These are phyloP conservation scores for Unio pictorum DNA, from an alignment of 2,888 invertebrate genomes.

Conservation along the genomic window DNA sequence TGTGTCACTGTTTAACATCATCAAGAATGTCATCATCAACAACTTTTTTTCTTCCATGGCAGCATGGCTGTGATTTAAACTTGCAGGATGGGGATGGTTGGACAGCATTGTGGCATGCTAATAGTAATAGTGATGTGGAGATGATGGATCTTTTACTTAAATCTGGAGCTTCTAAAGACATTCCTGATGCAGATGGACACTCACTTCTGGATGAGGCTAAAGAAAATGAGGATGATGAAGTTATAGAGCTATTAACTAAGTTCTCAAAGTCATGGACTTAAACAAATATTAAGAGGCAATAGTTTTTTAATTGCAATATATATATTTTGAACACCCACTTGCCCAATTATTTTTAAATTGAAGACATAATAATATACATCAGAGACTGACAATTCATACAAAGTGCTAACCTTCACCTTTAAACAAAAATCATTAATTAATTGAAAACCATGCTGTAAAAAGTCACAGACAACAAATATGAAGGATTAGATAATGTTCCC, in stretches of 20 bases:
- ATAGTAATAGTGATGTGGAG: conserved; percentile 55
- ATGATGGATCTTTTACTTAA: conserved; percentile 52
- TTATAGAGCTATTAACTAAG: conserved; percentile 48
- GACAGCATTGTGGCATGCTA: conserved; percentile 62
- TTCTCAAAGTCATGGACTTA: conserved; percentile 42
- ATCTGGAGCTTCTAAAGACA: conserved; percentile 51
- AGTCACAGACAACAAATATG: too few relatives aligned
- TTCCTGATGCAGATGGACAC: conserved; percentile 49
- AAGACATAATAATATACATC: too few relatives aligned
- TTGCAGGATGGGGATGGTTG: conserved; percentile 49
- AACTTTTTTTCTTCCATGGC: conserved; percentile 5
- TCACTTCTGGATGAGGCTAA: conserved; percentile 53
- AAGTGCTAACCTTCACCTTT: too few relatives aligned
- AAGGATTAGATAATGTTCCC: too few relatives aligned
- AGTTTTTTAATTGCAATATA: too few relatives aligned
- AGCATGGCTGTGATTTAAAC: conserved; percentile 53
- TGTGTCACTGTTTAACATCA: too few relatives aligned
- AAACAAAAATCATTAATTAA: too few relatives aligned
- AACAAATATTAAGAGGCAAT: not conserved
- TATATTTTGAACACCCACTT: too few relatives aligned
- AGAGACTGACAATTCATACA: too few relatives aligned
- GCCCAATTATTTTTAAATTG: too few relatives aligned
- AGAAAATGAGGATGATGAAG: conserved; percentile 59
- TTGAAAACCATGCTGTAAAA: too few relatives aligned
- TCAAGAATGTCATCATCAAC: too few relatives aligned